phyloP scores from a whole-genome alignment of 2,113 vertebrate species.

The Tragelaphus buxtoni region DNA sequence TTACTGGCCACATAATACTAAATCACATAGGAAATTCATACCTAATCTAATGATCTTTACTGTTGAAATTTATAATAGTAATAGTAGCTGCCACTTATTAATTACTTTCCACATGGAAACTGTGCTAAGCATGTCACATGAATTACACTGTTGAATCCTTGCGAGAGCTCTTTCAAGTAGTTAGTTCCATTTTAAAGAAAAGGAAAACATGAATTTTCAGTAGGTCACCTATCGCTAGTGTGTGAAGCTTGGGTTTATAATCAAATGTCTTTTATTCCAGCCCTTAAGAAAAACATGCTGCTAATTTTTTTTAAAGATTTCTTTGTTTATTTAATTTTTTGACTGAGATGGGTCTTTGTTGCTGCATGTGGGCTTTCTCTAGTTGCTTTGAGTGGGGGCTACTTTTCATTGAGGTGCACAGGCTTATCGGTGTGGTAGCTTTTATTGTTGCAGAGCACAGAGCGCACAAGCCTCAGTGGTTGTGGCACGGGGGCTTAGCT shows the following conservation, averaged over 20 bases:
- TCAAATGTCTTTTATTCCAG: neutral
- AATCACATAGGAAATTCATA: neutral
- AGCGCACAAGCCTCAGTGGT: neutral
- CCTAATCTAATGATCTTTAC: neutral
- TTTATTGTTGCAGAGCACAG: neutral
- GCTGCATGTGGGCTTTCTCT: neutral
- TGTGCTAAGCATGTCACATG: neutral
- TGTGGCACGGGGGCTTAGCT: neutral
- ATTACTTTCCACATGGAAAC: neutral
- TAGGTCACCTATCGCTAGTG: neutral
- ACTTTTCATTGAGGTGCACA: neutral
- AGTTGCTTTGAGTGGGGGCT: neutral
- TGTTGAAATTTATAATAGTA: neutral
- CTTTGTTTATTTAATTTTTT: neutral
- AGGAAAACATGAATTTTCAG: neutral
- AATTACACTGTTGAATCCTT: neutral
- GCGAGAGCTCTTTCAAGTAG: neutral
- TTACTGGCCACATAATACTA: neutral
- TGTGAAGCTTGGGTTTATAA: conserved; percentile 26
- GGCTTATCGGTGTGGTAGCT: neutral
- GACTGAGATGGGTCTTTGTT: neutral
- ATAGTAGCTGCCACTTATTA: neutral
- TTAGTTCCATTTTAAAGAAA: conserved; percentile 7
- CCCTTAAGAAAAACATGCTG: neutral
- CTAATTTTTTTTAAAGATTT: neutral